A percentile compares a stretch with the other conserved stretches of the same genome.
Conservation (phyloP, 2,113 vertebrate species). For the Maccullochella peelii region DNA sequence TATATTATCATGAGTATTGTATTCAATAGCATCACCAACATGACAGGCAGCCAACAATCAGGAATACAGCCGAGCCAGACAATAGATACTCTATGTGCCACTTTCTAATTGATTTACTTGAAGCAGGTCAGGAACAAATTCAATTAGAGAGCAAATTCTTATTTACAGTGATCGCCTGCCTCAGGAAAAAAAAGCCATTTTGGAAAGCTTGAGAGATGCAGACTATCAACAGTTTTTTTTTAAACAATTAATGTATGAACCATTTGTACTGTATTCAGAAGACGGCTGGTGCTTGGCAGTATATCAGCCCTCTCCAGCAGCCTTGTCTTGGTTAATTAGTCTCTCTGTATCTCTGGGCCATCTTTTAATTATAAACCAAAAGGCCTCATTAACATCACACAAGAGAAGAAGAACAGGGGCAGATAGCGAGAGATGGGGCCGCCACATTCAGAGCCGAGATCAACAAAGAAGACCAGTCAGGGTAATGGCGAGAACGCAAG, state of each 20-base stretch:
- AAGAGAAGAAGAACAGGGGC: conserved; percentile 61
- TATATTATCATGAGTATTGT: not conserved
- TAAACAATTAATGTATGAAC: conserved; percentile 45
- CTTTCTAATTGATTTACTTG: conserved; percentile 49
- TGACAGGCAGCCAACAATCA: conserved; percentile 6
- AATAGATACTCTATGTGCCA: conserved; percentile 38
- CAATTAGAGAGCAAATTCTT: conserved; percentile 56
- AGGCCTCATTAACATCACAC: conserved; percentile 83
- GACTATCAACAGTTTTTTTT: conserved; percentile 24
- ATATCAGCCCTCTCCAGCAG: conserved; percentile 67
- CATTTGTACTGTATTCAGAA: conserved; percentile 63
- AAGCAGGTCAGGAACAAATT: conserved; percentile 45
- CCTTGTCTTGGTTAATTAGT: conserved; percentile 82
- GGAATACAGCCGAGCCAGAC: conserved; percentile 3
- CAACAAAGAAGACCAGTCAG: conserved; percentile 58
- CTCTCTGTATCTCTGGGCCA: conserved; percentile 79
- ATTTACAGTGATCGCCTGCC: conserved; percentile 50
- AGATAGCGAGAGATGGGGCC: conserved; percentile 62
- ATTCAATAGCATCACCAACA: not conserved
- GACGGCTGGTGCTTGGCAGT: conserved; percentile 64
- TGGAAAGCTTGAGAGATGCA: conserved; percentile 32
- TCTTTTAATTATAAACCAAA: conserved; percentile 84
- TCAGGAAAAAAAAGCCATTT: conserved; percentile 18
- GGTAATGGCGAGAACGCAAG: conserved; percentile 4
- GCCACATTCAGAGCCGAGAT: conserved; percentile 58